Evolutionary conservation across 1,140 invertebrate species (phyloP).

Genomic region (Drosophila nigromelanica): DNA sequence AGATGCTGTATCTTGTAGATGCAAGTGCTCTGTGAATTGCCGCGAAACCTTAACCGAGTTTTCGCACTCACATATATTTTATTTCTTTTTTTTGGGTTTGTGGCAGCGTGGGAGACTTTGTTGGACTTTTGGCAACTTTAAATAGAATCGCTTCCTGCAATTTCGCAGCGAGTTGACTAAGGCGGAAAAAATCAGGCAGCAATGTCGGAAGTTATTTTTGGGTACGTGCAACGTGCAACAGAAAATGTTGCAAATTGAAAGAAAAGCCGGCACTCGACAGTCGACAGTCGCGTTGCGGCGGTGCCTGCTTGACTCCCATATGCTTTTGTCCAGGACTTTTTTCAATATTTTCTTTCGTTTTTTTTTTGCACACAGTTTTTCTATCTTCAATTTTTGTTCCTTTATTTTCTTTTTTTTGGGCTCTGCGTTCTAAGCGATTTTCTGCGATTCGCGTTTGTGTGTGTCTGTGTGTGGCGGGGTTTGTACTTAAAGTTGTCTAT

Average conservation of each 20-base stretch:
- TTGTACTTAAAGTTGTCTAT: slow-evolving; percentile 80
- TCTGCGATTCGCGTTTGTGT: slow-evolving; percentile 59
- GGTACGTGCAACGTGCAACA: slow-evolving; percentile 65
- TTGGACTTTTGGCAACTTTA: slow-evolving; percentile 48
- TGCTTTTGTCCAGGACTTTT: slow-evolving; percentile 56
- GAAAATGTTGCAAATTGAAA: slow-evolving; percentile 80
- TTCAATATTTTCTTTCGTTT: slow-evolving; percentile 28
- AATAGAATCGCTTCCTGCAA: slow-evolving; percentile 75
- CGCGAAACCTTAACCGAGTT: slow-evolving; percentile 38
- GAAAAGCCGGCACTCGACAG: slow-evolving; percentile 57
- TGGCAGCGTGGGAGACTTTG: slow-evolving; percentile 10
- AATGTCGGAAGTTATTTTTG: slow-evolving; percentile 76
- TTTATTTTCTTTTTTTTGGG: slow-evolving; percentile 32
- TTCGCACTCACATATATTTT: slow-evolving; percentile 9
- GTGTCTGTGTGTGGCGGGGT: slow-evolving; percentile 16
- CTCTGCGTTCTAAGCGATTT: slow-evolving; percentile 74
- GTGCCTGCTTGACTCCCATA: slow-evolving; percentile 45
- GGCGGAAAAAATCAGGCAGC: slow-evolving; percentile 63
- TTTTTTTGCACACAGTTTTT: slow-evolving; percentile 29
- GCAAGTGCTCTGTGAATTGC: slow-evolving; percentile 3
- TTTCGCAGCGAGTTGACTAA: slow-evolving; percentile 51
- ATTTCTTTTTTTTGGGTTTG: slow-evolving; percentile 1
- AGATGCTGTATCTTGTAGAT: slow-evolving; percentile 13
- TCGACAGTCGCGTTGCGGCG: slow-evolving; percentile 7
- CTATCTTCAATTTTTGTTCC: slow-evolving; percentile 4